These are phyloP conservation scores for Scortum barcoo DNA, from an alignment of 2,113 vertebrate species.

Conservation along the genomic window DNA sequence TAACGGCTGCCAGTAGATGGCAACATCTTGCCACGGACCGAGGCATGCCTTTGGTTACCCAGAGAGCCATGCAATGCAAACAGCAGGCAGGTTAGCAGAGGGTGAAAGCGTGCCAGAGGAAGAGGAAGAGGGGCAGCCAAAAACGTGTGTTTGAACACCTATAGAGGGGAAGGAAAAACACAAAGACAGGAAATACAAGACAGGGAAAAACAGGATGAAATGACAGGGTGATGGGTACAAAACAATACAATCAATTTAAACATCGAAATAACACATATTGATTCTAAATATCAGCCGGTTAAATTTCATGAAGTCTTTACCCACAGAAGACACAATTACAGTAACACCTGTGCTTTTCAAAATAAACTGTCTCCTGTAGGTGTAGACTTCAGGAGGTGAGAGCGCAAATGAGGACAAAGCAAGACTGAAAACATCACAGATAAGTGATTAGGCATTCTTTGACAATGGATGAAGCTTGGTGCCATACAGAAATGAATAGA, in stretches of 20 bases:
- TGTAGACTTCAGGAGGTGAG: constrained; percentile 19
- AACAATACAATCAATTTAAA: constrained; percentile 30
- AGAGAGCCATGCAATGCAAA: constrained; percentile 48
- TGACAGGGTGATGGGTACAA: constrained; percentile 42
- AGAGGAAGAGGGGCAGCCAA: constrained; percentile 84
- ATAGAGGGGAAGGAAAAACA: constrained; percentile 64
- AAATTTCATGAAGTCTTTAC: constrained; percentile 34
- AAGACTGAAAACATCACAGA: constrained; percentile 66
- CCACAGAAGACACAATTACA: constrained; percentile 34
- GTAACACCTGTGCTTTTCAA: constrained; percentile 10
- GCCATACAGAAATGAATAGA: background rate
- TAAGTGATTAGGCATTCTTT: constrained; percentile 5
- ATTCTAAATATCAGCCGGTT: constrained; percentile 30
- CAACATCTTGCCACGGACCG: background rate
- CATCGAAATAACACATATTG: constrained; percentile 19
- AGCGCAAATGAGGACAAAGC: constrained; percentile 29
- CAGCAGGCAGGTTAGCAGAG: constrained; percentile 58
- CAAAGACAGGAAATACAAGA: constrained; percentile 71
- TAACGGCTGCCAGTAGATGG: constrained; percentile 38
- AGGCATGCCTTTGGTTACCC: constrained; percentile 24
- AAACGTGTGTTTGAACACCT: constrained; percentile 84
- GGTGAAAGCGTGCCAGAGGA: constrained; percentile 82
- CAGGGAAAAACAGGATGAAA: constrained; percentile 61
- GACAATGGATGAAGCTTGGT: background rate
- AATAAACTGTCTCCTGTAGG: constrained; percentile 35